These are phyloP conservation scores for Brachyhypopomus gauderio DNA, from an alignment of 2,113 vertebrate genomes.

Conservation along the genomic window DNA sequence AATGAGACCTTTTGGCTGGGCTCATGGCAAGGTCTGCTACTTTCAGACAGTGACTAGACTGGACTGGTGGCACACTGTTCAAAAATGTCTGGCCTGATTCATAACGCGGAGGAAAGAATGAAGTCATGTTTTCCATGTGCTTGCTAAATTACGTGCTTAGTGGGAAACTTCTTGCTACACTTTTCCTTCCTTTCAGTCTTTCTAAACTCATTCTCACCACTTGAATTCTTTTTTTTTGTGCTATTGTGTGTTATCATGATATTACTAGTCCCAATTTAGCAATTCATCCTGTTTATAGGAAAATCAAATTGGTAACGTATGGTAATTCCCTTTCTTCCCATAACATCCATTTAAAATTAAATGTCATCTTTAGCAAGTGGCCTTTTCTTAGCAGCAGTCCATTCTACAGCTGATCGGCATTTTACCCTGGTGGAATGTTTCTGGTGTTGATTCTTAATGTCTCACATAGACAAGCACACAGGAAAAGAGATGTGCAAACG, in stretches of 20 bases:
- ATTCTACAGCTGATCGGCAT: neutral
- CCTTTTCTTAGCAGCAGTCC: neutral
- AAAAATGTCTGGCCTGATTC: slow-evolving; percentile 19
- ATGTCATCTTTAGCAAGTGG: neutral
- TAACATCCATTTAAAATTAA: neutral
- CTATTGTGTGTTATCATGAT: neutral
- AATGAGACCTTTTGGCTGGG: slow-evolving; percentile 57
- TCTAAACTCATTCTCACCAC: neutral
- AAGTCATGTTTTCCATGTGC: neutral
- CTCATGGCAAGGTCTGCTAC: slow-evolving; percentile 56
- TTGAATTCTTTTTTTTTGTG: neutral
- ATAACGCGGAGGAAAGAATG: slow-evolving; percentile 14
- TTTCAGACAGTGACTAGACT: slow-evolving; percentile 21
- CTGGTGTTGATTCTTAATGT: neutral
- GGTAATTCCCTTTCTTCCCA: neutral
- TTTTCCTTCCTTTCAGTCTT: neutral
- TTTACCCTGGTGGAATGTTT: neutral
- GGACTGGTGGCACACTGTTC: neutral
- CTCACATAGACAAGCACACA: neutral
- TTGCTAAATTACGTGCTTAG: neutral
- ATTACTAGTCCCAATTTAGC: too few relatives aligned
- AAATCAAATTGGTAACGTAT: neutral
- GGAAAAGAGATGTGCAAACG: neutral
- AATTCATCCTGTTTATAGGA: neutral
- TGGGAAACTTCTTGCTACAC: neutral